Evolutionary conservation across 2,113 vertebrate genomes (phyloP), one percentile per base, ranked within the genome.

Genomic region (Micromys minutus): DNA sequence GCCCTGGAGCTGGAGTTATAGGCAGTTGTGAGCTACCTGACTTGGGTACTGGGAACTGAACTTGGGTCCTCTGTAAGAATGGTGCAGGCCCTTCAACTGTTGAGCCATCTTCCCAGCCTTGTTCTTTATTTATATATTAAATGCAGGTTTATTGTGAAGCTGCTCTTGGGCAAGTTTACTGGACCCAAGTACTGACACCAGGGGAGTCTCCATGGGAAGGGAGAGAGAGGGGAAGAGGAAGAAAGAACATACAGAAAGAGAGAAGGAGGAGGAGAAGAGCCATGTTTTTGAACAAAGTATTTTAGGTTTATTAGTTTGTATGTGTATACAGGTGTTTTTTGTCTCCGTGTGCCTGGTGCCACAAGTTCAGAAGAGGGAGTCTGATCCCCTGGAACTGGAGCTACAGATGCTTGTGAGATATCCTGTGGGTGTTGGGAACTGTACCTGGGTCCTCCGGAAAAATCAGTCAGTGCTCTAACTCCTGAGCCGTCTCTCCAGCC

Each of bases 31-130:
- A 57, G 34, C 19, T 34, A 13, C 17, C 34, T 55, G 47, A 55
- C 9, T 5, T 12, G 19, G 77, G 77, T 80, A 11, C 52, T 22
- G 52, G 52, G 52, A 80, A 39, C 52, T 57, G 36, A 57, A 57
- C 52, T 39, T 21, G 15, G 77, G 52, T 57, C 52, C 52, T 13
- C 36, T 21, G 36, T 6, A 7, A 57, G 77, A 24, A 2, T 34
- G 12, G 11, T n/a, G 0, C 9, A 24, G 22, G 21, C 11, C 36
- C 52, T 7, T 57, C 5, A 7, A n/a, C 36, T 13, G 52, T 21
- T 21, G 52, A 80, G 52, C 36, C 52, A 24, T 24, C 26, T 63
- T 34, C n/a, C 55, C 6, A 83, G 80, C 55, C 80, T 29, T 7
- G n/a, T 24, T n/a, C 7, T 80, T 36, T 29, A 34, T 10, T 26